Evolutionary conservation across 2,888 invertebrate genomes (phyloP), one percentile per base, ranked within the genome.

Genomic region (Cryptus viduatorius): DNA sequence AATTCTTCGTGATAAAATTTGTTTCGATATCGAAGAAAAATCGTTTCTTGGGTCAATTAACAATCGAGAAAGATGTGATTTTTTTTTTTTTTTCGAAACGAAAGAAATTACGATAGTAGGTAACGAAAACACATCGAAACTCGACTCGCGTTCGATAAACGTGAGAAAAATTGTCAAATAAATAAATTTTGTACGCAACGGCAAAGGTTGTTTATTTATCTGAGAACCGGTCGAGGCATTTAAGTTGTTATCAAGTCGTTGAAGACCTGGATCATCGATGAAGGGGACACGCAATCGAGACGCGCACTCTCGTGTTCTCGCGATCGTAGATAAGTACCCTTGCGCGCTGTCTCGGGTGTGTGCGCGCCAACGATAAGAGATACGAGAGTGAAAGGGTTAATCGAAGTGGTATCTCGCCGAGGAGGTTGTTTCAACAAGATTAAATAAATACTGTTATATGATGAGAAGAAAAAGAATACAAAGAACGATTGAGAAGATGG

Each of bases 371-470:
- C 29, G 77, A 77, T 77, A 68, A 77, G 44, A 77, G 44, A 19
- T 29, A 77, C 12, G 44, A 77, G 77, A 67, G 61, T 61, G 56
- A 67, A 67, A 77, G 56, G 56, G 77, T 67, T 67, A 77, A 77
- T 67, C 65, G 53, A 67, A 77, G 19, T 56, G 61, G 42, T 77
- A 53, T 77, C 53, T 67, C 77, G 16, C 7, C 37, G 37, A 14
- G 44, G 24, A 10, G 29, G 24, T 67, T 56, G 44, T 67, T 56
- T 67, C 56, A 68, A 12, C n/a, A 56, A 29, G 68, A 81, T 73
- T 44, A 65, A 69, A 75, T 68, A 67, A 81, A 68, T 59, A 59
- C 4, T 12, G 42, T n/a, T 19, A 14, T n/a, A 68, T 24, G 19
- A 42, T n/a, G 59, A 29, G 50, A 14, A 29, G 50, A 14, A 24